Evolutionary conservation across 2,888 invertebrate species (phyloP).

Genomic region (Apantesis nais): DNA sequence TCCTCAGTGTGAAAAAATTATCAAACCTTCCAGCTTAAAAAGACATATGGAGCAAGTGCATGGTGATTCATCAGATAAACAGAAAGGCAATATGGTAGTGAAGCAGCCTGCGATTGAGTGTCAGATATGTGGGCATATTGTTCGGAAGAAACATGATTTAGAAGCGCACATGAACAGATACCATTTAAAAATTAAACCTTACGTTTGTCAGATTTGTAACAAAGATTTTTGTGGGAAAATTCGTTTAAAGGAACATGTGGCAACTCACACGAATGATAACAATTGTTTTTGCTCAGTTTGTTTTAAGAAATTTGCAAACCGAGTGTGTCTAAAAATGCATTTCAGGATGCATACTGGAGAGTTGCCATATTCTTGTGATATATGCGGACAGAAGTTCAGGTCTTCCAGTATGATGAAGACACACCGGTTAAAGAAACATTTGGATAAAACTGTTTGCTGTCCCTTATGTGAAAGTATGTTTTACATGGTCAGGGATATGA

Average conservation of each 20-base stretch:
- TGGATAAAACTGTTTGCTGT: slow-evolving; percentile 56
- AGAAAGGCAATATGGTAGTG: neutral
- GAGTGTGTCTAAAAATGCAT: slow-evolving; percentile 60
- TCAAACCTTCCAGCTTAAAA: slow-evolving; percentile 44
- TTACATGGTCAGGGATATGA: slow-evolving; percentile 57
- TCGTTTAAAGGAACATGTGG: slow-evolving; percentile 52
- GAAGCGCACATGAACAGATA: slow-evolving; percentile 57
- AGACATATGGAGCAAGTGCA: slow-evolving; percentile 55
- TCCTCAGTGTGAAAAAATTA: slow-evolving; percentile 46
- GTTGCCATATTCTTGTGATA: slow-evolving; percentile 58
- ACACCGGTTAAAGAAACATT: slow-evolving; percentile 58
- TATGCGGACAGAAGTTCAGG: slow-evolving; percentile 58
- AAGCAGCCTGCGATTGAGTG: slow-evolving; percentile 36
- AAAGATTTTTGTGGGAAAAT: slow-evolving; percentile 56
- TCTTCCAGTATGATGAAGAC: slow-evolving; percentile 62
- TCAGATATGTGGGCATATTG: slow-evolving; percentile 48
- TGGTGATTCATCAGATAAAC: slow-evolving; percentile 11
- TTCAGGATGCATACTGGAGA: slow-evolving; percentile 60
- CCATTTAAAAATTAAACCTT: slow-evolving; percentile 57
- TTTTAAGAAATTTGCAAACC: slow-evolving; percentile 58
- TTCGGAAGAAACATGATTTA: slow-evolving; percentile 48
- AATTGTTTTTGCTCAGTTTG: slow-evolving; percentile 52
- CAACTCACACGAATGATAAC: slow-evolving; percentile 48
- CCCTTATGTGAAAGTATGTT: slow-evolving; percentile 61
- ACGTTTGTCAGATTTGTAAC: slow-evolving; percentile 51